A percentile compares a stretch with the other conserved stretches of the same genome.
Conservation (phyloP, 2,888 invertebrate genomes). For the Caradrina kadenii region DNA sequence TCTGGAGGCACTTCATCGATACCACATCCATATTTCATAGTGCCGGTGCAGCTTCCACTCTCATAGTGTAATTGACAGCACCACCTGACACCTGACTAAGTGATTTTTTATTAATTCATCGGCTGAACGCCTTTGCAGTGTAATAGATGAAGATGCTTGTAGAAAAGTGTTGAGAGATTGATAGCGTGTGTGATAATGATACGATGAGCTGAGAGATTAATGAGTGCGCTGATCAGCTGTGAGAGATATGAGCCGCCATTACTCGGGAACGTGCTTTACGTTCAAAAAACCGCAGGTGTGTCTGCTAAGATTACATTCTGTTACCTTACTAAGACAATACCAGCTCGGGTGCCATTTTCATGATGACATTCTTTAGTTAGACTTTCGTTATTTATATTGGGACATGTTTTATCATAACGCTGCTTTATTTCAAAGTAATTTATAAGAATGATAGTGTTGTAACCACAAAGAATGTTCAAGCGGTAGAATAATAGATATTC, state of each 20-base stretch:
- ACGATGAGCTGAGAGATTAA: slow-evolving; percentile 52
- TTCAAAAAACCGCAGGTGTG: slow-evolving; percentile 38
- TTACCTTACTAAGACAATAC: neutral
- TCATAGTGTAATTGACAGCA: slow-evolving; percentile 62
- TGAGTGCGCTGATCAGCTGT: slow-evolving; percentile 46
- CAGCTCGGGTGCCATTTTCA: neutral
- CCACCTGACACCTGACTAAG: slow-evolving; percentile 67
- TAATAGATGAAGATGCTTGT: slow-evolving; percentile 51
- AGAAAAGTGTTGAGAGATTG: slow-evolving; percentile 56
- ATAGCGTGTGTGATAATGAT: slow-evolving; percentile 59
- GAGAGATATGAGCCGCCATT: slow-evolving; percentile 28
- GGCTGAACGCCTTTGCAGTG: slow-evolving; percentile 43
- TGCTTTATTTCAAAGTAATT: neutral
- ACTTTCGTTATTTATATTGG: neutral
- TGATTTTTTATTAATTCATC: slow-evolving; percentile 69
- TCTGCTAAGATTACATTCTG: slow-evolving; percentile 9
- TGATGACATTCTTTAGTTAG: neutral
- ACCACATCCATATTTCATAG: slow-evolving; percentile 62
- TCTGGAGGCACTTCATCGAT: slow-evolving; percentile 35
- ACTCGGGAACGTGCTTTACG: slow-evolving; percentile 15
- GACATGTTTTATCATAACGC: neutral
- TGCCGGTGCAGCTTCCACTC: slow-evolving; percentile 42
- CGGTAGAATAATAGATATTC: slow-evolving; percentile 7
- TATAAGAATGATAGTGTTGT: neutral
- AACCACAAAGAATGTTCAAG: neutral